A percentile compares a stretch with the other conserved stretches of the same genome.
Conservation (phyloP, 2,113 vertebrate genomes). For the Quiscalus mexicanus region DNA sequence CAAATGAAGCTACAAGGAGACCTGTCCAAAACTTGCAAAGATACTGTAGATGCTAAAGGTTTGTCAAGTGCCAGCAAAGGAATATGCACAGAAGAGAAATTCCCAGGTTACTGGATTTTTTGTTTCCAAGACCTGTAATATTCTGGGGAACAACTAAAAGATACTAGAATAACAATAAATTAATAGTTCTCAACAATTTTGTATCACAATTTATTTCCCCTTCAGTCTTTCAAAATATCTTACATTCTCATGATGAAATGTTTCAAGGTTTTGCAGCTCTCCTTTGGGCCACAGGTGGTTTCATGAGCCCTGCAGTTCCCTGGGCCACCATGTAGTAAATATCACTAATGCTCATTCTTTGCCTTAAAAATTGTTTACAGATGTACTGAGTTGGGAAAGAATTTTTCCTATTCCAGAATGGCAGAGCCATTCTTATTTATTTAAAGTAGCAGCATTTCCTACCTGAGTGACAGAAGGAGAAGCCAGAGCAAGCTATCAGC, state of each 20-base stretch:
- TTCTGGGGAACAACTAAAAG: background rate
- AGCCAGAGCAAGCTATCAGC: background rate
- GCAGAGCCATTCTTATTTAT: background rate
- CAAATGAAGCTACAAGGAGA: background rate
- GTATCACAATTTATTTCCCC: background rate
- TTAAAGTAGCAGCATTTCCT: background rate
- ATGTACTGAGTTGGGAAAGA: background rate
- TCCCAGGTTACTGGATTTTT: background rate
- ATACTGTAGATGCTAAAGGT: background rate
- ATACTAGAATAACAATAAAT: background rate
- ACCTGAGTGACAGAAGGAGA: background rate
- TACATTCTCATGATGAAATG: background rate
- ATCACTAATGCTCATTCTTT: background rate
- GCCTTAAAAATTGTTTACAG: background rate
- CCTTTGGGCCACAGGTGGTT: background rate
- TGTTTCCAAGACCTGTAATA: background rate
- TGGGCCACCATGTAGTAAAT: background rate
- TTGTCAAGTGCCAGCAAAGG: background rate
- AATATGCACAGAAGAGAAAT: background rate
- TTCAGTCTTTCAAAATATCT: background rate
- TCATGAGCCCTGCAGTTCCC: background rate
- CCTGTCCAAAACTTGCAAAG: background rate
- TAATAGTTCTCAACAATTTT: background rate
- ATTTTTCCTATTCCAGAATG: background rate
- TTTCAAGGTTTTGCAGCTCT: background rate